Base-by-base conservation (phyloP, 2,797 vertebrate species). In the Acrossocheilus fasciatus region DNA sequence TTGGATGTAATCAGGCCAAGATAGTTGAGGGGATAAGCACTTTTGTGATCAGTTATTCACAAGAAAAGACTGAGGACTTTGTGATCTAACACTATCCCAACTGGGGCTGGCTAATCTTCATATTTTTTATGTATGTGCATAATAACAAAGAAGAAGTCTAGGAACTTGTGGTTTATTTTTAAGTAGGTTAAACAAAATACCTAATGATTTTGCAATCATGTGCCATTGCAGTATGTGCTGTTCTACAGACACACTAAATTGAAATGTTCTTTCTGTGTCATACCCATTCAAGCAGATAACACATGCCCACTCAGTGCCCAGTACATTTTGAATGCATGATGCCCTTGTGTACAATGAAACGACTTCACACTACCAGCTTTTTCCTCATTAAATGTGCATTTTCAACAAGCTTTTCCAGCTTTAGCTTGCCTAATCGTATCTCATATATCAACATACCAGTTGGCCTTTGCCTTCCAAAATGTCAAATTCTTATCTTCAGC, bases 1-100 rank as follows among this genome's bases (percentile, higher is more conserved):
- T 45, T 64, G 15, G 77, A 45, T 64, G 41, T 64, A 64, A 64
- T 80, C 77, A 64, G 59, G 39, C 15, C 77, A 64, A 7, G n/a
- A 45, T 45, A 80, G 30, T 64, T 64, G 8, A 62, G n/a, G 41
- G 77, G 8, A 80, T 80, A 80, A 80, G 77, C 77, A 80, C 39
- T 47, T 64, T 80, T 64, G 62, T 80, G n/a, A 64, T 45, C n/a
- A 47, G 54, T 77, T 77, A 78, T 41, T n/a, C 52, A 41, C 7
- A 59, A 78, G 36, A 59, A 41, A 41, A 41, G 20, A 78, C 52
- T 39, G 4, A n/a, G 10, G 39, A 41, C n/a, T 74, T 62, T 41
- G 23, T 10, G 14, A 79, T 78, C 76, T 59, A 62, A 78, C 54
- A 26, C 36, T 18, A 45, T 45, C 62, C n/a, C 57, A 64, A 45